A percentile compares a stretch with the other conserved stretches of the same genome.
phyloP scores from a whole-genome alignment of 2,888 invertebrate genomes.

The Zootermopsis nevadensis region DNA sequence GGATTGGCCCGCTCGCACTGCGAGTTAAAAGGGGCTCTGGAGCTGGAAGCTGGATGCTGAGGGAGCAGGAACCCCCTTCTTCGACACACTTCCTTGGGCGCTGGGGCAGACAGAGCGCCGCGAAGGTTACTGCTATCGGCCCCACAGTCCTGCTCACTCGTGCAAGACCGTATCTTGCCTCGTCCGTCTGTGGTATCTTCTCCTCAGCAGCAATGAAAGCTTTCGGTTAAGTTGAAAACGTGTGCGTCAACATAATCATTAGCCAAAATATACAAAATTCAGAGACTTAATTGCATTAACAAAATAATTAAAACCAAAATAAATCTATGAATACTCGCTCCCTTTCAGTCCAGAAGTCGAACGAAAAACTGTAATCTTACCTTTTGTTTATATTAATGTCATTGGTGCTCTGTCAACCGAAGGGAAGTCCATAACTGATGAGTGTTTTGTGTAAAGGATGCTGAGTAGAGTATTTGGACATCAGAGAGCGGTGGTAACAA shows the following conservation, averaged over 20 bases:
- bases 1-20: conserved; percentile 29
- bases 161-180: neutral
- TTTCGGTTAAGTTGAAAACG: neutral
- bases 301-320: no score
- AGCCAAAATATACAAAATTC: no score
- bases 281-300: no score
- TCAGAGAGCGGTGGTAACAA: no score
- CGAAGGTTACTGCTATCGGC: neutral
- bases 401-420: no score
- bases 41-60: conserved; percentile 17
- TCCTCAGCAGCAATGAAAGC: neutral
- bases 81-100: neutral
- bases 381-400: no score
- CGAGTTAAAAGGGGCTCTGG: conserved; percentile 19
- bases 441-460: no score
- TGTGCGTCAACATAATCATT: neutral
- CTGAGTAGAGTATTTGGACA: no score
- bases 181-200: neutral
- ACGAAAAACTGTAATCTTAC: no score
- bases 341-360: no score
- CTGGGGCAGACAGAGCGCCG: neutral
- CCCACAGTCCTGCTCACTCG: neutral
- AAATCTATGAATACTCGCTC: no score
- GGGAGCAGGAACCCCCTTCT: neutral
- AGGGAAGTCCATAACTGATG: no score